Evolutionary conservation across 1,140 invertebrate species (phyloP).

Genomic region (Ceratosolen solmsi): DNA sequence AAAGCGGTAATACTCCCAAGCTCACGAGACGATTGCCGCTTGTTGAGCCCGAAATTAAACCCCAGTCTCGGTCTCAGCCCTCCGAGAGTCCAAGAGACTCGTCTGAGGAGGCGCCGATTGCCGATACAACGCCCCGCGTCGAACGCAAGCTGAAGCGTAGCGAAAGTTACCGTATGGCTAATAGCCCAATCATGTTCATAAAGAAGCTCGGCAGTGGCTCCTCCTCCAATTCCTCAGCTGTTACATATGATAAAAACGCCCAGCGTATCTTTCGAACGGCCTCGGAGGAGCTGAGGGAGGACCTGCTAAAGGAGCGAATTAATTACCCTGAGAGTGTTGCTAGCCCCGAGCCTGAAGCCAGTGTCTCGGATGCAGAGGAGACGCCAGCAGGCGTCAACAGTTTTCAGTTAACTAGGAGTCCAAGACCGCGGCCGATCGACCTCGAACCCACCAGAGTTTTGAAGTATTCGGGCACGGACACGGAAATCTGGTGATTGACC

Average conservation of each 20-base stretch:
- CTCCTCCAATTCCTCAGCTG: background rate
- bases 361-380: constrained; percentile 59
- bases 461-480: constrained; percentile 77
- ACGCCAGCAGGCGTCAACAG: background rate
- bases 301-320: constrained; percentile 79
- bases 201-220: constrained; percentile 62
- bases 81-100: background rate
- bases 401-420: constrained; percentile 51
- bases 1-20: constrained; percentile 66
- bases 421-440: constrained; percentile 67
- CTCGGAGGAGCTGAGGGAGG: constrained; percentile 74
- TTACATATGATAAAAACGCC: constrained; percentile 52
- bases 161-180: constrained; percentile 89
- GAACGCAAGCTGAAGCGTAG: constrained; percentile 82
- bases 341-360: constrained; percentile 66
- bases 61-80: too few relatives aligned
- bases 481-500: constrained; percentile 81
- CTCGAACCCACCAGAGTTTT: constrained; percentile 70
- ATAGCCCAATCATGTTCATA: constrained; percentile 78
- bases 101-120: background rate
- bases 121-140: background rate
- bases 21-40: constrained; percentile 12
- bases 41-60: background rate
- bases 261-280: constrained; percentile 69
- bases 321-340: constrained; percentile 81